These are phyloP conservation scores for Campoletis raptor DNA, from an alignment of 2,888 invertebrate species.

Conservation along the genomic window DNA sequence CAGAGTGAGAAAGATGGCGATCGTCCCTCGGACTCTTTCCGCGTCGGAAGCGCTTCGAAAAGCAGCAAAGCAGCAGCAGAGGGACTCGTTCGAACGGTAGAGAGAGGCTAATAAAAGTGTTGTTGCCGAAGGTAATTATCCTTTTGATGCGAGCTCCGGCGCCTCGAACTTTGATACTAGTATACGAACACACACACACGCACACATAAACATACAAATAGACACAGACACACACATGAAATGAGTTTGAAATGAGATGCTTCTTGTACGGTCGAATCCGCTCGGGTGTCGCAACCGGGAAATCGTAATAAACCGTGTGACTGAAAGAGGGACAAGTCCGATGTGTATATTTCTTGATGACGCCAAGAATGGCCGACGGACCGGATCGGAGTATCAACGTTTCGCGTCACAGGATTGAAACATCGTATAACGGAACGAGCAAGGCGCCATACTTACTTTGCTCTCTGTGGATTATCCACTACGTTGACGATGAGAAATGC, in stretches of 20 bases:
- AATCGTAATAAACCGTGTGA: slow-evolving; percentile 60
- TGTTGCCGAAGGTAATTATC: slow-evolving; percentile 73
- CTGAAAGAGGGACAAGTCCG: slow-evolving; percentile 28
- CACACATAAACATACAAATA: background rate
- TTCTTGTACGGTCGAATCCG: slow-evolving; percentile 36
- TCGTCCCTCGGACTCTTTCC: slow-evolving; percentile 49
- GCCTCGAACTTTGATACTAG: slow-evolving; percentile 73
- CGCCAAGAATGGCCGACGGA: slow-evolving; percentile 39
- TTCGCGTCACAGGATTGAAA: slow-evolving; percentile 56
- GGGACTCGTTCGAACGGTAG: slow-evolving; percentile 19
- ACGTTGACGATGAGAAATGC: slow-evolving; percentile 21
- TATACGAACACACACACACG: slow-evolving; percentile 28
- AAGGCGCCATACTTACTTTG: slow-evolving; percentile 49
- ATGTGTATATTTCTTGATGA: slow-evolving; percentile 50
- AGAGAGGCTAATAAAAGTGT: slow-evolving; percentile 70
- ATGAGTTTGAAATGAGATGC: slow-evolving; percentile 49
- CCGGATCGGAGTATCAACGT: slow-evolving; percentile 40
- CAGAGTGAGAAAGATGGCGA: slow-evolving; percentile 47
- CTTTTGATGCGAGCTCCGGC: slow-evolving; percentile 77
- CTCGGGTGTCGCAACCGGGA: slow-evolving; percentile 55
- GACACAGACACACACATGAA: background rate
- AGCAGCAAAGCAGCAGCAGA: slow-evolving; percentile 22
- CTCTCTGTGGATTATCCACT: slow-evolving; percentile 16
- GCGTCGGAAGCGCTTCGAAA: slow-evolving; percentile 34
- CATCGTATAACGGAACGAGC: slow-evolving; percentile 45